These are phyloP conservation scores for Glossosoma conforme DNA, from an alignment of 1,140 invertebrate species.

Conservation along the genomic window DNA sequence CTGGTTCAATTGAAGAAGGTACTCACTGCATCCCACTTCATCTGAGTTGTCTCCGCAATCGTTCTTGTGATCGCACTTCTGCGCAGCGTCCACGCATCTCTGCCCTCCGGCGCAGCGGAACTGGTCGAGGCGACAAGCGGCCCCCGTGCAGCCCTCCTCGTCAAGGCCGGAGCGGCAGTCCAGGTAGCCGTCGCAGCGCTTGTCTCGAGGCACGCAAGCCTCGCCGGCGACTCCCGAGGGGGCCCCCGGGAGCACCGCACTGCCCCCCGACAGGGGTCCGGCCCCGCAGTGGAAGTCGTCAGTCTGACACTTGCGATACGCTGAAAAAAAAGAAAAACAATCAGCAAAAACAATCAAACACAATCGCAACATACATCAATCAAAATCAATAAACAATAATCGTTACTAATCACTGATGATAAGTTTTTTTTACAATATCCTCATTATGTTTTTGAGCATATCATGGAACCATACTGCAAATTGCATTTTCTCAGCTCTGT, in stretches of 20 bases:
- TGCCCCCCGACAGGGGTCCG: conserved; percentile 33
- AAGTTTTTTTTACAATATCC: no score
- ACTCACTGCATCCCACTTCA: conserved; percentile 79
- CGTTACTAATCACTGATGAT: no score
- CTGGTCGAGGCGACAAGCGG: conserved; percentile 78
- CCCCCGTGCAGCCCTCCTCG: conserved; percentile 72
- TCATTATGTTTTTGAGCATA: no score
- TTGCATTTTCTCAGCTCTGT: no score
- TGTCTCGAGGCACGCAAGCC: conserved; percentile 75
- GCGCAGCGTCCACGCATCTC: conserved; percentile 74
- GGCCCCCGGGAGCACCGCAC: conserved; percentile 37
- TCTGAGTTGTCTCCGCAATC: conserved; percentile 89
- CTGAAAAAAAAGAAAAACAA: conserved; percentile 50
- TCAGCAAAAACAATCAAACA: no score
- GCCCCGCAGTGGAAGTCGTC: conserved; percentile 77
- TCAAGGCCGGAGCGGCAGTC: conserved; percentile 78
- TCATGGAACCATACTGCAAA: no score
- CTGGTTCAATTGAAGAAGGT: neutral
- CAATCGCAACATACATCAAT: no score
- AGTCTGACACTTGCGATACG: conserved; percentile 76
- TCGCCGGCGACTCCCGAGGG: conserved; percentile 43
- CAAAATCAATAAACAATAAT: neutral
- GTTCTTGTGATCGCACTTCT: conserved; percentile 84
- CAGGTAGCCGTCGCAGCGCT: conserved; percentile 82
- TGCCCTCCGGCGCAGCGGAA: conserved; percentile 81